Conservation (phyloP, 2,797 vertebrate species). For the Acropternis orthonyx region DNA sequence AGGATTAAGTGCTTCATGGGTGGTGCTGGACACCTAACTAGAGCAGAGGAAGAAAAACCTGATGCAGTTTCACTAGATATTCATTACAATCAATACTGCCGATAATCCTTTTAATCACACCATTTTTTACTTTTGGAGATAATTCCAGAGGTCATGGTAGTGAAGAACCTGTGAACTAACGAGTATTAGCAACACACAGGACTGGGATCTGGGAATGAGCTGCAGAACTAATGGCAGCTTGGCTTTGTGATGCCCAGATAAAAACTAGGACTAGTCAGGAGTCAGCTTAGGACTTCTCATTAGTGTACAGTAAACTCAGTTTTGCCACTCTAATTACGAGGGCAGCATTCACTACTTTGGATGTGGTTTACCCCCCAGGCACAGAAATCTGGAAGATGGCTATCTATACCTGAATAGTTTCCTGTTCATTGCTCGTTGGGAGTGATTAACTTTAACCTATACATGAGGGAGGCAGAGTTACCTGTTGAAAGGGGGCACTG, state of each 20-base stretch:
- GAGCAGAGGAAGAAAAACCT: neutral
- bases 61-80: neutral
- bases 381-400: neutral
- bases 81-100: neutral
- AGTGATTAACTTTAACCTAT: neutral
- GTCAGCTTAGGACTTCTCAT: neutral
- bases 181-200: neutral
- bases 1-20: neutral
- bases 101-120: neutral
- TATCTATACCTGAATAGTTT: neutral
- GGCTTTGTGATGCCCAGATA: neutral
- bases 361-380: fast-evolving
- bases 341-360: neutral
- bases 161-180: neutral
- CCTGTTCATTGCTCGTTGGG: neutral
- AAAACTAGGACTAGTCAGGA: neutral
- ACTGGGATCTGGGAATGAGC: neutral
- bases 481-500: neutral
- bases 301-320: neutral
- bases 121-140: neutral
- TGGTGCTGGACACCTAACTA: neutral
- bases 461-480: neutral
- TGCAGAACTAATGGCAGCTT: neutral
- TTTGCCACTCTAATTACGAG: neutral
- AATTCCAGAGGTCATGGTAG: neutral